phyloP scores from a whole-genome alignment of 2,797 vertebrate species.

The Presbytis comata region DNA sequence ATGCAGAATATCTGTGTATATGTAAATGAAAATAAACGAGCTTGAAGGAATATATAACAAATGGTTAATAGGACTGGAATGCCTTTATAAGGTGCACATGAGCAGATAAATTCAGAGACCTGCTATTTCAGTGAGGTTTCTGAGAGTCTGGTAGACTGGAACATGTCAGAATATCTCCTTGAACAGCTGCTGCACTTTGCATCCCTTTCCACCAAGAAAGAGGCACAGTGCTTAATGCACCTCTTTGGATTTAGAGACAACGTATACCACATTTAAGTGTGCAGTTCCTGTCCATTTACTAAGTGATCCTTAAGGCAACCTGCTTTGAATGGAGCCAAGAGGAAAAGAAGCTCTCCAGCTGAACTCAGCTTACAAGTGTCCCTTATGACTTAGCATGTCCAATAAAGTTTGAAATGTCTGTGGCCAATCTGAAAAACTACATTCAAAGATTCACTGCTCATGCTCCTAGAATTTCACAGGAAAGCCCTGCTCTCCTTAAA shows the following conservation, averaged over 20 bases:
- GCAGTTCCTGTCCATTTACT: background rate
- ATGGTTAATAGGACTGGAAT: background rate
- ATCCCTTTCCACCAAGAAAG: background rate
- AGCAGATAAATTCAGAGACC: background rate
- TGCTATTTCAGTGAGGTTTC: background rate
- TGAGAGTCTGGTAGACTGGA: background rate
- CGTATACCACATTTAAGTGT: background rate
- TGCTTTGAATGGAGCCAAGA: background rate
- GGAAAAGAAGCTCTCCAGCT: background rate
- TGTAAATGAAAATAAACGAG: constrained; percentile 20
- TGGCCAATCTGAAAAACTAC: background rate
- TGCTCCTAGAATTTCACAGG: background rate
- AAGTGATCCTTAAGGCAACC: background rate
- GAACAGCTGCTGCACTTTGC: background rate
- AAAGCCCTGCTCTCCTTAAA: background rate
- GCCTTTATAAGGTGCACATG: background rate
- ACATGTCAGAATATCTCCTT: background rate
- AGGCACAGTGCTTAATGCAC: background rate
- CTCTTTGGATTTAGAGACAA: background rate
- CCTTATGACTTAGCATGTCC: background rate
- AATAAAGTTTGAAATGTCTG: background rate
- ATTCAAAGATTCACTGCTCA: background rate
- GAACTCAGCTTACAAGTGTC: background rate
- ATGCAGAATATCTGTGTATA: constrained; percentile 38
- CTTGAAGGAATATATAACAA: constrained; percentile 25